Base-by-base conservation (phyloP, 92 coral and sea anemone genomes). In the Scolanthus callimorphus region DNA sequence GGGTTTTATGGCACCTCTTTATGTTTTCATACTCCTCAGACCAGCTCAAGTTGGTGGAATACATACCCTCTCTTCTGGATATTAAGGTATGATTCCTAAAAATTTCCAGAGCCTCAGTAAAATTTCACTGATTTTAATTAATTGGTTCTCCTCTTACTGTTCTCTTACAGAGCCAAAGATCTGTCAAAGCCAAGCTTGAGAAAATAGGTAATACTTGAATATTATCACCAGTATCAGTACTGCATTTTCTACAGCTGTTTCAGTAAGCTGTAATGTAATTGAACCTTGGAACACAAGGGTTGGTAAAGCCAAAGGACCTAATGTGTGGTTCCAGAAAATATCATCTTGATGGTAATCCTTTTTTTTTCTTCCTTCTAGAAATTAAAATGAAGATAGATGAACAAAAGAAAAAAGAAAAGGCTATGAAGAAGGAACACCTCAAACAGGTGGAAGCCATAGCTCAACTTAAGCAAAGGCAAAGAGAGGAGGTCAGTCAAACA, bases 41-140 rank as follows among this genome's bases (percentile, higher is more conserved):
- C 63, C 79, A 83, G 38, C 70, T 77, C 1, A 72, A 55, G 68
- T 60, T 71, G 28, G 77, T 78, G 41, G 85, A 94, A 50, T 88
- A 80, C 24, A 70, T 94, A 51, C 96, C 90, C 43, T 94, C 90
- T 49, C 78, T 94, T 4, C 66, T 68, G 53, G 99, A 94, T 30
- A 51, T 94, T 25, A 94, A 94, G 91, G 97, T 90, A 70, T 20
- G n/a, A n/a, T n/a, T n/a, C n/a, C n/a, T n/a, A n/a, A n/a, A n/a
- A 21, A 11, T 38, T 24, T 0, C n/a, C 26, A 11, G 27, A 17
- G 19, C 29, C 37, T 11, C 1, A 28, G 25, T 34, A 34, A 20
- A 8, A 9, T 12, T 27, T 20, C 27, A 43, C 29, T 9, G 22
- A 25, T 17, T 27, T 4, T 23, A 25, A 6, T 48, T 24, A 1